Evolutionary conservation across 2,888 invertebrate genomes (phyloP), one percentile per base, ranked within the genome.

Genomic region (Caenorhabditis virilis): DNA sequence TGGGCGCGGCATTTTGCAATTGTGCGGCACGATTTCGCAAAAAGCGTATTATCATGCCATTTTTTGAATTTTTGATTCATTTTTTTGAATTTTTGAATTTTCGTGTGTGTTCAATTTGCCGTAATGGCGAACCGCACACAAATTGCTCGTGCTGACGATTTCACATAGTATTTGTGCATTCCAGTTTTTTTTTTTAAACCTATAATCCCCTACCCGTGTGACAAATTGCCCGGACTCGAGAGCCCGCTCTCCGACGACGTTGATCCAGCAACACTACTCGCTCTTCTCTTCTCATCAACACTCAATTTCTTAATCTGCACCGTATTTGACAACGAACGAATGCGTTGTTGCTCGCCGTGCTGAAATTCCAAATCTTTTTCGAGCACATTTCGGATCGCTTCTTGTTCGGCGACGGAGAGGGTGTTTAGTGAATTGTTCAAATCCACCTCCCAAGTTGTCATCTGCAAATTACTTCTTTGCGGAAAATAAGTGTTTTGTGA

Each of bases 291-390:
- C n/a, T n/a, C n/a, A 42, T 57, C 63, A 9, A 63, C 39, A 38
- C 57, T 63, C 9, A 38, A 47, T 26, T 63, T 63, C 16, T 63
- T 63, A 54, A 50, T 58, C 2, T 57, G 57, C 3, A 63, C 49
- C 11, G 52, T 46, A 1, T 53, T 63, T 16, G 63, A 63, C 0
- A 63, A 39, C 18, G 57, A 54, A 41, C 63, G 46, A 20, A 74
- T 59, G 9, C 74, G 52, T 16, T 58, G 46, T 49, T 70, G 65
- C 48, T 74, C 74, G 2, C 59, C 27, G 16, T 68, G 58, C 48
- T 74, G 74, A 57, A 74, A 74, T 42, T 74, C 74, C 48, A 74
- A 50, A 55, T 74, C 74, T 43, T 72, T 61, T 41, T 74, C 74
- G 23, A 74, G 39, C 20, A 74, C 74, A 36, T 60, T 63, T 16